Evolutionary conservation across 2,113 vertebrate species (phyloP), one percentile per base, ranked within the genome.

Genomic region (Phylloscopus trochiloides): DNA sequence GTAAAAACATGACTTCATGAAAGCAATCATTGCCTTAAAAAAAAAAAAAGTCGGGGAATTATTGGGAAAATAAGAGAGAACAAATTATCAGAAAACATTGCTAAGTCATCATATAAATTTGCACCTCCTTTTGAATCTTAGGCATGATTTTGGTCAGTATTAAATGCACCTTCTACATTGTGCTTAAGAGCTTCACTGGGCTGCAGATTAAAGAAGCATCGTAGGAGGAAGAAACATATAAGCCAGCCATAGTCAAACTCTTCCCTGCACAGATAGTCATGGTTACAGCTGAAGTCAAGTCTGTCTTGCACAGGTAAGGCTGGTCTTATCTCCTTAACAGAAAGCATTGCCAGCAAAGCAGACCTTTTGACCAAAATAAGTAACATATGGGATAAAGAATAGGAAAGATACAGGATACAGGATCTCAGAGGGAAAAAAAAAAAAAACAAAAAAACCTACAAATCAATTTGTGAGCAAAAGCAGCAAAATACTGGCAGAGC

Each of bases 81-180:
- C 68, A 68, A 57, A n/a, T 7, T 9, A 21, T 45, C 18, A 36
- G 14, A 84, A 90, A 67, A 36, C 2, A 9, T 34, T 3, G 2
- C 14, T 42, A 59, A 18, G 3, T 5, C 0, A 0, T 40, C 17
- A 26, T 3, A 0, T 7, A 65, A 20, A 4, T 58, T 74, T 92
- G 13, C 0, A 2, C 5, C 45, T 85, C 28, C 8, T 19, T 70
- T 90, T 66, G 36, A 73, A 26, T 38, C 34, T 3, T 4, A 1
- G 31, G 6, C 4, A 14, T 22, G 4, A 34, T 72, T 88, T 58
- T 31, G 1, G 6, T 50, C 8, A 52, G 7, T 74, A 77, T 51
- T 77, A 70, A 87, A 85, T 8, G 4, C 3, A 38, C 7, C 13
- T 55, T 12, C 18, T 31, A 29, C 19, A 34, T 15, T 42, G 9